Evolutionary conservation across 2,888 invertebrate species (phyloP).

Genomic region (Timema podura): DNA sequence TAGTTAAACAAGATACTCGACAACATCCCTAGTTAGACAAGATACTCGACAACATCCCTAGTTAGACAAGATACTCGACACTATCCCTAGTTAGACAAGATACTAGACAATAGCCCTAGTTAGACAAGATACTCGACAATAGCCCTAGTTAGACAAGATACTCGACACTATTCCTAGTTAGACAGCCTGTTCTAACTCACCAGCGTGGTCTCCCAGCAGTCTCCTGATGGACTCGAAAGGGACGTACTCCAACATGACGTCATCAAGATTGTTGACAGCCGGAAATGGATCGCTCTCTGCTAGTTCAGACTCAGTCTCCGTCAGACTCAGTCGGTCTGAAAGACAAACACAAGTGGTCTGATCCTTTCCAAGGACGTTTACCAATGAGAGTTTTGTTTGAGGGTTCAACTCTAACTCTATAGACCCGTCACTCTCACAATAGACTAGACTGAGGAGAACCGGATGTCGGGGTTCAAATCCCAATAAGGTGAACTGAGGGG

Average conservation of each 20-base stretch:
- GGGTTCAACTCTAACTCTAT: background rate
- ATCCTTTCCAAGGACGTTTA: background rate
- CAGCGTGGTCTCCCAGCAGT: conserved; percentile 29
- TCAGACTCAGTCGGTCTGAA: conserved; percentile 15
- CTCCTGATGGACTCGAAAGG: conserved; percentile 29
- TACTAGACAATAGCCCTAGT: too few species aligned
- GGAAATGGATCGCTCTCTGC: conserved; percentile 7
- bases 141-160: too few species aligned
- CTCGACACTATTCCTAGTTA: too few species aligned
- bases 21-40: too few species aligned
- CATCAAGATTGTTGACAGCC: conserved; percentile 19
- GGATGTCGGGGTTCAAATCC: too few species aligned
- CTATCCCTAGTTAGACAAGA: too few species aligned
- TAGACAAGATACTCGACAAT: too few species aligned
- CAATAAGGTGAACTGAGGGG: background rate
- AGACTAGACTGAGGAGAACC: background rate
- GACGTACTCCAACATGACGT: conserved; percentile 28
- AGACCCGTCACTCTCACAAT: background rate
- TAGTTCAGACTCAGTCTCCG: conserved; percentile 14
- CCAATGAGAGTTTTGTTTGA: too few species aligned
- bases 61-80: too few species aligned
- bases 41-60: too few species aligned
- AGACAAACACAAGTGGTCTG: background rate
- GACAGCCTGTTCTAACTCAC: conserved; percentile 16
- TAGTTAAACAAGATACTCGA: too few species aligned